Conservation (phyloP, 2,888 invertebrate genomes). For the Cantharis rustica region DNA sequence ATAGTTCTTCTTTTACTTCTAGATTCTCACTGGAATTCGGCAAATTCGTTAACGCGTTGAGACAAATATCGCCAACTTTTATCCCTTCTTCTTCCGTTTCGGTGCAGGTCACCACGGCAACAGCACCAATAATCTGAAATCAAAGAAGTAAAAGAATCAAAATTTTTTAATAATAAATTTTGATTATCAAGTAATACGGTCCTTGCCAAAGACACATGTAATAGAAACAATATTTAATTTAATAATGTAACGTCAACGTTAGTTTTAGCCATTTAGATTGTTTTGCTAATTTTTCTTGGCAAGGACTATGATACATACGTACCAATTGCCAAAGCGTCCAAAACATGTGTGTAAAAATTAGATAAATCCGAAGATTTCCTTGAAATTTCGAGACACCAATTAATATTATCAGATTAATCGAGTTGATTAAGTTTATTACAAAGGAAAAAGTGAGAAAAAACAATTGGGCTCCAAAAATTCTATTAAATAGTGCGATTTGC, state of each 20-base stretch:
- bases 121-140: background rate
- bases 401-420: background rate
- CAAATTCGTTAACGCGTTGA: background rate
- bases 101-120: background rate
- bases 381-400: background rate
- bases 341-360: background rate
- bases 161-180: background rate
- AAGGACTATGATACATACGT: no score
- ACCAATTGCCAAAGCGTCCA: background rate
- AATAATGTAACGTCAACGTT: no score
- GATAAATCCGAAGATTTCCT: background rate
- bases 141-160: background rate
- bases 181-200: background rate
- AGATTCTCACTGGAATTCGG: background rate
- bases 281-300: no score
- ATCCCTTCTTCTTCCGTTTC: background rate
- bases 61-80: background rate
- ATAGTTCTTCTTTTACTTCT: background rate
- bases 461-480: background rate
- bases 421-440: background rate
- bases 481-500: background rate
- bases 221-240: no score
- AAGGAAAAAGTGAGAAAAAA: background rate
- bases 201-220: no score
- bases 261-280: no score